Evolutionary conservation across 2,113 vertebrate genomes (phyloP).

Genomic region (Onychorhynchus coronatus): DNA sequence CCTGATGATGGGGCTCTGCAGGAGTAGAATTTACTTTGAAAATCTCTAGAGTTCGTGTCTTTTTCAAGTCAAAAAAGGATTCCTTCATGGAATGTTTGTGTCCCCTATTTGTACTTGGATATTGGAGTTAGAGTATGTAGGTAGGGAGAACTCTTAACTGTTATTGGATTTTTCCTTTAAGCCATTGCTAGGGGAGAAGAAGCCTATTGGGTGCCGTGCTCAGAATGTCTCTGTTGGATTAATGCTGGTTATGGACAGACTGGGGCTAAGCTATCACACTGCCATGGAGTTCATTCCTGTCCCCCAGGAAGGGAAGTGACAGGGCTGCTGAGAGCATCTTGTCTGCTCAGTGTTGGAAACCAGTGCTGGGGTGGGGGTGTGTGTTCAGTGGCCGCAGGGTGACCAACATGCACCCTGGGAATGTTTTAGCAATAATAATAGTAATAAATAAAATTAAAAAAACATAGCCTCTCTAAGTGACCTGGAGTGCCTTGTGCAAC

Average conservation of each 20-base stretch:
- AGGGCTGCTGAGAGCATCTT: not conserved
- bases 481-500: not conserved
- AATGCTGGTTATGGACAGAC: not conserved
- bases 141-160: not conserved
- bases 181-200: not conserved
- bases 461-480: not conserved
- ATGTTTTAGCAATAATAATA: not conserved
- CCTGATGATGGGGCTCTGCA: not conserved
- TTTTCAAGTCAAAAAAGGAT: not conserved
- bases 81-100: not conserved
- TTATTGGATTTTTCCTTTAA: not conserved
- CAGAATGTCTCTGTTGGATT: not conserved
- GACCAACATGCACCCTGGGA: not conserved
- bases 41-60: not conserved
- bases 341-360: not conserved
- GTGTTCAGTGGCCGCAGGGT: not conserved
- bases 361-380: not conserved
- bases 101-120: not conserved
- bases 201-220: not conserved
- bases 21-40: not conserved
- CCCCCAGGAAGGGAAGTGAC: not conserved
- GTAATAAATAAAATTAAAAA: not conserved
- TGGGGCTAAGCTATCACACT: not conserved
- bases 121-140: not conserved
- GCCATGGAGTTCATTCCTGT: not conserved